Base-by-base conservation (phyloP, 2,888 invertebrate genomes). In the Salticus scenicus region DNA sequence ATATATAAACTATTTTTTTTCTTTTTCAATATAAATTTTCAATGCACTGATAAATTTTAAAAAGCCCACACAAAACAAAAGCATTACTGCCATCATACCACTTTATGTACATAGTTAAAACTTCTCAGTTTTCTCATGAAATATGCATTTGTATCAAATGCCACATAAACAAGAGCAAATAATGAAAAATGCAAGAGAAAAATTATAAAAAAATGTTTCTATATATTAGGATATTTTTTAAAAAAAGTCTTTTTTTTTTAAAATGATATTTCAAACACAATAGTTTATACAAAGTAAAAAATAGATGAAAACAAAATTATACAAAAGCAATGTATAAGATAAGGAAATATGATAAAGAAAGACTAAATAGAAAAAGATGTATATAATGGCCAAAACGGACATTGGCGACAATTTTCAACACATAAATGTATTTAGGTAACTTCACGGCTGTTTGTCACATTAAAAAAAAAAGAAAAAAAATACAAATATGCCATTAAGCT, bases 41-140 rank as follows among this genome's bases (percentile, higher is more conserved):
- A 57, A 57, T 57, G 57, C 57, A 57, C 20, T 57, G 57, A 57
- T 20, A 57, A 57, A 57, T 57, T 57, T 57, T 24, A 71, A 78
- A 80, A 79, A 80, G 73, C 72, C 66, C 79, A 82, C 67, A 75
- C 70, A 75, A 75, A 82, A 75, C 67, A 27, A 75, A 82, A 57
- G 75, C 75, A 80, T 47, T 70, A 75, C 66, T 66, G 66, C 74
- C 47, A 70, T 81, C 30, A 66, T 75, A 75, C 73, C 75, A 75
- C 82, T 75, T 63, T 82, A 82, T 82, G 70, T 82, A 82, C 82
- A 82, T 57, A 75, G 70, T 71, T 75, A 64, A 71, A 82, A 74
- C 41, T 75, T 75, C 47, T 57, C 24, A 70, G 24, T 64, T 75
- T 75, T 75, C 70, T 24, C 51, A 70, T 75, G 70, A 82, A 69